phyloP scores from a whole-genome alignment of 2,113 vertebrate species.

The Dissostichus mawsoni region DNA sequence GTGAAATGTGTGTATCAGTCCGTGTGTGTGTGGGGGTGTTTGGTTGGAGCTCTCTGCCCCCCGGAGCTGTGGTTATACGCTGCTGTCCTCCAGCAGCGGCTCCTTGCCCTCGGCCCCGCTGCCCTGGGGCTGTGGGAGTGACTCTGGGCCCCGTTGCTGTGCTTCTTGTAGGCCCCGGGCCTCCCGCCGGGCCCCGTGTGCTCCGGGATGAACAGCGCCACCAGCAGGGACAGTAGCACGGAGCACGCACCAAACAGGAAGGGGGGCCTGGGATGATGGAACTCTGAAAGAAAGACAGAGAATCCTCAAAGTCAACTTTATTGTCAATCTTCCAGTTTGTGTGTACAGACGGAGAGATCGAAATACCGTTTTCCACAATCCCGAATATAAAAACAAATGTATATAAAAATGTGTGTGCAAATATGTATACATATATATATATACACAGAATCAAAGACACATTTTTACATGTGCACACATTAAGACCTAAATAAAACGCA shows the following conservation, averaged over 20 bases:
- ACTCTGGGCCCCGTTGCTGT: conserved; percentile 87
- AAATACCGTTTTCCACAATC: too few species aligned
- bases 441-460: too few species aligned
- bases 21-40: conserved; percentile 39
- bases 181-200: conserved; percentile 86
- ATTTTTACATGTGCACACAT: too few species aligned
- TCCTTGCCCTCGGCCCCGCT: conserved; percentile 90
- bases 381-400: too few species aligned
- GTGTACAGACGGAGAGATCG: too few species aligned
- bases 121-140: conserved; percentile 88
- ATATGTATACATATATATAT: too few species aligned
- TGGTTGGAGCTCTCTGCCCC: conserved; percentile 48
- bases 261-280: conserved; percentile 95
- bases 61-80: conserved; percentile 84
- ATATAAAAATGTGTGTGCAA: too few species aligned
- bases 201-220: conserved; percentile 94
- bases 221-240: conserved; percentile 91
- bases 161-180: conserved; percentile 90
- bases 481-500: too few species aligned
- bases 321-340: too few species aligned
- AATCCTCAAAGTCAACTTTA: neutral
- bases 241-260: conserved; percentile 94
- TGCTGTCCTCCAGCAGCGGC: conserved; percentile 93
- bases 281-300: conserved; percentile 79
- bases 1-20: conserved; percentile 55